phyloP scores from a whole-genome alignment of 1,140 invertebrate genomes.

The Pararge aegeria region DNA sequence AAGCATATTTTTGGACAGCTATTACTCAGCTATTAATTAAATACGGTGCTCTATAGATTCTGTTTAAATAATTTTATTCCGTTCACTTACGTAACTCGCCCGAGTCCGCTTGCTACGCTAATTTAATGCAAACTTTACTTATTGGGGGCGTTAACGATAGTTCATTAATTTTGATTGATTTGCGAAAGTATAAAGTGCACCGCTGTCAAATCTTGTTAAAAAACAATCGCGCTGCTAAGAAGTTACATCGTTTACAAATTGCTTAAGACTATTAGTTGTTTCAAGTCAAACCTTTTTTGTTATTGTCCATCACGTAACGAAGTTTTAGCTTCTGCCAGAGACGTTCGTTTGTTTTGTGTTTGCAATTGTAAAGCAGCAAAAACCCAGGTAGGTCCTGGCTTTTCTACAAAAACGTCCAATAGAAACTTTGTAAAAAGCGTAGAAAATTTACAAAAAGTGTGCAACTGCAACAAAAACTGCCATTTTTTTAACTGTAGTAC shows the following conservation, averaged over 20 bases:
- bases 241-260: not conserved
- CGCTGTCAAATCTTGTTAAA: not conserved
- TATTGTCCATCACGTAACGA: no score
- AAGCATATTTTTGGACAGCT: not conserved
- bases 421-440: no score
- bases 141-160: not conserved
- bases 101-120: not conserved
- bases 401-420: no score
- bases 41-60: not conserved
- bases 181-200: constrained; percentile 3
- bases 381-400: no score
- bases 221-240: not conserved
- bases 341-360: no score
- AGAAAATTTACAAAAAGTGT: no score
- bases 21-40: not conserved
- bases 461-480: no score
- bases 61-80: not conserved
- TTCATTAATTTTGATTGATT: constrained; percentile 6
- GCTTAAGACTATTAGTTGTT: no score
- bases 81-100: not conserved
- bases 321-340: no score
- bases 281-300: no score
- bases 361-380: no score
- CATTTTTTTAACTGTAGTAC: no score
- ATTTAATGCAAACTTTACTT: not conserved